Base-by-base conservation (phyloP, 2,113 vertebrate genomes). In the Columba livia region DNA sequence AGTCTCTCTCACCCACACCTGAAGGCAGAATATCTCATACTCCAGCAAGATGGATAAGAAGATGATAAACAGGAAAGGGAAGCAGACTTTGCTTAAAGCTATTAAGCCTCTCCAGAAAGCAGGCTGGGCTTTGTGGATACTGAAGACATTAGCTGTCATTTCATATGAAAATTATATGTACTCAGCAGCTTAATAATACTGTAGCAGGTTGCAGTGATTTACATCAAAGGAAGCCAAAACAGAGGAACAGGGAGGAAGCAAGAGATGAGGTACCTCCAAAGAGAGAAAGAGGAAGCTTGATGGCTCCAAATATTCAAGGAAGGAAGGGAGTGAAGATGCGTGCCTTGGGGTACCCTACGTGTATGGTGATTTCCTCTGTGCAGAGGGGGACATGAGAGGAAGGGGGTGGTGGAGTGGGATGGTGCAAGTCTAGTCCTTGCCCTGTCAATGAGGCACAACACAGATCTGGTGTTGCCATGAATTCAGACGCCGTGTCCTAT, bases 91-190 rank as follows among this genome's bases (percentile, higher is more conserved):
- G 89, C 64, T 74, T 78, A 79, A 74, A 94, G 79, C 51, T 62
- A 62, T 82, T 85, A 88, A 82, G 47, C 40, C 47, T 85, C 58
- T 90, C 71, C 26, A 47, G 60, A 91, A 88, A 85, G 38, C 38
- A 77, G 74, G 2, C 56, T 67, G 72, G 80, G 61, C 67, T 93
- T 2, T 73, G 32, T 66, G 51, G 62, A 87, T 48, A 73, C 70
- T 54, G 62, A 54, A 82, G 67, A 65, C 47, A 73, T 87, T 62
- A 83, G 28, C 74, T 94, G 79, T 80, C 71, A 94, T 93, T 94
- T 90, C 29, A 6, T 77, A 85, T 79, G 94, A 91, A 96, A 97
- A 96, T 94, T 47, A n/a, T 44, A 85, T 56, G 64, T 66, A 64
- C 18, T 79, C 64, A 94, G 38, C 51, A 75, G 70, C 81, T 57